A percentile compares a stretch with the other conserved stretches of the same genome.
Evolutionary conservation across 2,113 vertebrate species (phyloP).

Genomic region (Mesoclemmys tuberculata): DNA sequence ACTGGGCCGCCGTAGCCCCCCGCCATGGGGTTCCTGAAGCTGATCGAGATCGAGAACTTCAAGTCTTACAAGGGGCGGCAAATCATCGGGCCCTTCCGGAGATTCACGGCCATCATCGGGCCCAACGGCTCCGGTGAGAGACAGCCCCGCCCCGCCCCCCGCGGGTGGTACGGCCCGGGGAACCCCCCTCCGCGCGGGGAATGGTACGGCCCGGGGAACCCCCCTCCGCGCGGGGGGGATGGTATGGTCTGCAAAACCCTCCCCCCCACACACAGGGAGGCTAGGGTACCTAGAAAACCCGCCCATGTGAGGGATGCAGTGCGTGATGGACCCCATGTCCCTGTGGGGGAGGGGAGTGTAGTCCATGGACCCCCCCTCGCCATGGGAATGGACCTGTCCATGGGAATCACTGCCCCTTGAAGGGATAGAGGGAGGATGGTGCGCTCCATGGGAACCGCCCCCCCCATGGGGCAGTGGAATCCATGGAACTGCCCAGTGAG

Average conservation of each 20-base stretch:
- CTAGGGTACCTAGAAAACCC: background rate
- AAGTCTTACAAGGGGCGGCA: conserved; percentile 93
- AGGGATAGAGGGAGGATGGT: background rate
- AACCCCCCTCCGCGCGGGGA: background rate
- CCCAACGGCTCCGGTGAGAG: conserved; percentile 93
- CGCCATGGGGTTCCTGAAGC: conserved; percentile 87
- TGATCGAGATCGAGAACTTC: conserved; percentile 94
- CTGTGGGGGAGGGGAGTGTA: conserved; percentile 78
- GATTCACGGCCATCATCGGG: conserved; percentile 93
- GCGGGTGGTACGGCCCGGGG: background rate
- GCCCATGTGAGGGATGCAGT: no score
- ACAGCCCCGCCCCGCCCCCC: background rate
- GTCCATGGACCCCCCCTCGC: background rate
- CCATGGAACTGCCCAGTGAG: background rate
- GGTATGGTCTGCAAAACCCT: background rate
- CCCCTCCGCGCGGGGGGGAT: background rate
- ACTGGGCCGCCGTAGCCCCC: background rate
- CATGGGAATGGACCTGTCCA: no score
- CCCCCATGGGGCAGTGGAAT: no score
- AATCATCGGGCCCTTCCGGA: conserved; percentile 92
- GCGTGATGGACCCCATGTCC: conserved; percentile 68
- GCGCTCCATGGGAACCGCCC: background rate
- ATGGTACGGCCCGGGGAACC: background rate
- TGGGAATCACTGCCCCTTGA: background rate
- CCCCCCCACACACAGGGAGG: background rate